phyloP scores from a whole-genome alignment of 2,888 invertebrate species.

The Apeira syringaria region DNA sequence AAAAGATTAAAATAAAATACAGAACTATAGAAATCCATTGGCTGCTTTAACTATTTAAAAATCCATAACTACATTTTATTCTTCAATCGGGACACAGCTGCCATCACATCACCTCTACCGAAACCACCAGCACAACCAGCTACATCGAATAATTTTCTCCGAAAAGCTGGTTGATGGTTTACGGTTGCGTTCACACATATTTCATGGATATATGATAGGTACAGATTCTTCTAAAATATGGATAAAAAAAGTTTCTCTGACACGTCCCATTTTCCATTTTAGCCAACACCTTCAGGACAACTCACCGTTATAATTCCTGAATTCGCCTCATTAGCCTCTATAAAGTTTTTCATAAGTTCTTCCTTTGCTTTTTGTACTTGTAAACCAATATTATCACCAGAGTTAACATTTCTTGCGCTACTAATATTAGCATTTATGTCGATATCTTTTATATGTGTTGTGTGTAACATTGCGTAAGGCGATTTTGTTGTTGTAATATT shows the following conservation, averaged over 20 bases:
- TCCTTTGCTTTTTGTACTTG: not conserved
- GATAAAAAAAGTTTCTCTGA: not conserved
- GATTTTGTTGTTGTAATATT: too few species aligned
- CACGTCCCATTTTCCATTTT: not conserved
- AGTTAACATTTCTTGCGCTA: too few species aligned
- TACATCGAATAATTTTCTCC: not conserved
- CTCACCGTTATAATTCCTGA: not conserved
- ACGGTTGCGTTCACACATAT: too few species aligned
- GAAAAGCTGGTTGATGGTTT: too few species aligned
- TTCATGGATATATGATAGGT: too few species aligned
- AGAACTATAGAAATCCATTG: too few species aligned
- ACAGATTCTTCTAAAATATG: too few species aligned
- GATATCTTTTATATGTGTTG: not conserved
- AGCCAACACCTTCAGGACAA: too few species aligned
- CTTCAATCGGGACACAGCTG: not conserved
- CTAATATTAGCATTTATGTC: not conserved
- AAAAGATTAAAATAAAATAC: too few species aligned
- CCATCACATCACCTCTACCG: constrained; percentile 1
- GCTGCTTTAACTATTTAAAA: too few species aligned
- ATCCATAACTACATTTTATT: not conserved
- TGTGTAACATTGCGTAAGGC: not conserved
- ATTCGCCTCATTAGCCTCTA: constrained; percentile 1
- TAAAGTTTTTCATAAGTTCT: constrained; percentile 1
- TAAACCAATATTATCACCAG: not conserved
- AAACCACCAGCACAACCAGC: not conserved